Evolutionary conservation across 2,113 vertebrate species (phyloP).

Genomic region (Elanus axillaris): DNA sequence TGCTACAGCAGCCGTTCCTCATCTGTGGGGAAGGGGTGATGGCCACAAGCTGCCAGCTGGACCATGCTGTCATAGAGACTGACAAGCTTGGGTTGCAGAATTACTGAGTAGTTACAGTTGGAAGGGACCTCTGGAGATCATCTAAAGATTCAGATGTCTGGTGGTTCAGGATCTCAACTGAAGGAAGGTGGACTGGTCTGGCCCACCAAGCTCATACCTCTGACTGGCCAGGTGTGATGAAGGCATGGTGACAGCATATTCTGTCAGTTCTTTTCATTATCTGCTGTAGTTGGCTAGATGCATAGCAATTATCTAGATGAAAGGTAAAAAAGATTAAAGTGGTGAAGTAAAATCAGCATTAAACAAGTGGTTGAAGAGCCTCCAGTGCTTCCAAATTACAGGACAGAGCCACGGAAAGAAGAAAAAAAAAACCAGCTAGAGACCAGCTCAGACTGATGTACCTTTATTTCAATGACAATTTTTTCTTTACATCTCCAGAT

Average conservation of each 20-base stretch:
- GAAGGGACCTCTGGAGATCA: background rate
- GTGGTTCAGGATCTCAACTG: background rate
- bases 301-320: background rate
- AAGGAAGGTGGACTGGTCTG: background rate
- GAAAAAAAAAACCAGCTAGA: background rate
- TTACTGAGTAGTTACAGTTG: background rate
- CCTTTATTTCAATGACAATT: background rate
- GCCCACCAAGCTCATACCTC: background rate
- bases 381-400: slow-evolving; percentile 24
- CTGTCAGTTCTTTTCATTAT: background rate
- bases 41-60: background rate
- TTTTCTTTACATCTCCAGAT: background rate
- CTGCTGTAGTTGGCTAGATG: background rate
- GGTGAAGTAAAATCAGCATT: slow-evolving; percentile 23
- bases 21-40: background rate
- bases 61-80: background rate
- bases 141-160: background rate
- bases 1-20: background rate
- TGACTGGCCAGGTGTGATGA: background rate
- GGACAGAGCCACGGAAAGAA: background rate
- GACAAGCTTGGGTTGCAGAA: background rate
- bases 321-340: slow-evolving; percentile 11
- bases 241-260: background rate
- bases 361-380: background rate
- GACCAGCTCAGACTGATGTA: background rate